Percentiles rank a stretch among this genome's conserved stretches.
These are phyloP conservation scores for Spea hammondii DNA, from an alignment of 2,797 vertebrate genomes.

Conservation along the genomic window DNA sequence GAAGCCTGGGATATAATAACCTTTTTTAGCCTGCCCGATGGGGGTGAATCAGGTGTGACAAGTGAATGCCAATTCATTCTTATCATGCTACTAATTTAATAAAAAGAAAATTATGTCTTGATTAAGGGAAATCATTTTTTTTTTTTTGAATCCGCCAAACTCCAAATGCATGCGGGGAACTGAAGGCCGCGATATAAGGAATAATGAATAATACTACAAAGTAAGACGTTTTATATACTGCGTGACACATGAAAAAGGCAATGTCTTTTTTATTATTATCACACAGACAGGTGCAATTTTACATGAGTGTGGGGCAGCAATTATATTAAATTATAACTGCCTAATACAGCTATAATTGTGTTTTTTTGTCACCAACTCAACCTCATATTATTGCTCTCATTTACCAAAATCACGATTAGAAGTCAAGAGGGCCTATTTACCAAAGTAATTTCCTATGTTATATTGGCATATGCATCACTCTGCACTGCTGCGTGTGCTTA, in stretches of 20 bases:
- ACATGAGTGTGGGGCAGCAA: neutral
- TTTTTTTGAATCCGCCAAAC: slow-evolving; percentile 10
- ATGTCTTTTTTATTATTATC: neutral
- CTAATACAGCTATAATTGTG: neutral
- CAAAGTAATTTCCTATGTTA: neutral
- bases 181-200: neutral
- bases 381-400: slow-evolving; percentile 1
- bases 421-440: neutral
- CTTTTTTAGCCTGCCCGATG: slow-evolving; percentile 13
- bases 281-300: neutral
- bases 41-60: slow-evolving; percentile 27
- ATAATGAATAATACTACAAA: neutral
- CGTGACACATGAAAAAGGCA: neutral
- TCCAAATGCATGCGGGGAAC: neutral
- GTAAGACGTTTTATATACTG: neutral
- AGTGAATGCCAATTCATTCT: slow-evolving; percentile 33
- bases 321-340: slow-evolving; percentile 1
- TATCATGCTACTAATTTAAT: slow-evolving; percentile 17
- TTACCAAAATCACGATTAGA: slow-evolving; percentile 10
- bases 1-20: slow-evolving; percentile 24
- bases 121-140: slow-evolving; percentile 20
- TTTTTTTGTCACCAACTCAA: slow-evolving; percentile 3
- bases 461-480: slow-evolving; percentile 8
- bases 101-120: slow-evolving; percentile 9
- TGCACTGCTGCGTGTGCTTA: neutral